Evolutionary conservation across 1,140 invertebrate genomes (phyloP).

Genomic region (Contarinia nasturtii): DNA sequence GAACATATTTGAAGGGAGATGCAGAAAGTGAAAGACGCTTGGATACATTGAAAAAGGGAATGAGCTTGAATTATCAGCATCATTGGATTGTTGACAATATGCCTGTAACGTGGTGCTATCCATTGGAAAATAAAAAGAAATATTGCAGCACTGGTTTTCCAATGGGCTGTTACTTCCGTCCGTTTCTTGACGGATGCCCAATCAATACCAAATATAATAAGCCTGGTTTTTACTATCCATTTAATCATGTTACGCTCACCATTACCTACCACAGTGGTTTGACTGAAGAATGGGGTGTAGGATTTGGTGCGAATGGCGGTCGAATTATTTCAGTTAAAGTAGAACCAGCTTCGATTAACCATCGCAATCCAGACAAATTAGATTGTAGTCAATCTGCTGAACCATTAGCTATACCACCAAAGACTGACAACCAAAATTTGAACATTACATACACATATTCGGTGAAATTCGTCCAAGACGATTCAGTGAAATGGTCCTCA

Average conservation of each 20-base stretch:
- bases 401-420: conserved; percentile 47
- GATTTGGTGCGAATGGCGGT: conserved; percentile 60
- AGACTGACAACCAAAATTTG: conserved; percentile 30
- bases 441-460: conserved; percentile 74
- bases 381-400: conserved; percentile 33
- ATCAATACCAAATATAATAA: conserved; percentile 31
- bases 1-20: conserved; percentile 46
- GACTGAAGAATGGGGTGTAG: conserved; percentile 64
- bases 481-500: conserved; percentile 91
- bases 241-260: conserved; percentile 89
- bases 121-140: conserved; percentile 47
- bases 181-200: conserved; percentile 19
- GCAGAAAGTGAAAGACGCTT: conserved; percentile 47
- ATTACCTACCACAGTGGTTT: conserved; percentile 83
- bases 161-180: conserved; percentile 77
- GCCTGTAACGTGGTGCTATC: conserved; percentile 92
- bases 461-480: conserved; percentile 60
- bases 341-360: conserved; percentile 58
- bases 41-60: conserved; percentile 71
- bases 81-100: conserved; percentile 98
- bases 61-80: conserved; percentile 94
- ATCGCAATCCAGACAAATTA: conserved; percentile 24
- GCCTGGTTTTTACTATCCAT: conserved; percentile 69
- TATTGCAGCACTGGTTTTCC: conserved; percentile 92
- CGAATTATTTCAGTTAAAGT: conserved; percentile 71